A percentile compares a stretch with the other conserved stretches of the same genome.
Conservation (phyloP, 2,888 invertebrate species). For the Diarsia dahlii region DNA sequence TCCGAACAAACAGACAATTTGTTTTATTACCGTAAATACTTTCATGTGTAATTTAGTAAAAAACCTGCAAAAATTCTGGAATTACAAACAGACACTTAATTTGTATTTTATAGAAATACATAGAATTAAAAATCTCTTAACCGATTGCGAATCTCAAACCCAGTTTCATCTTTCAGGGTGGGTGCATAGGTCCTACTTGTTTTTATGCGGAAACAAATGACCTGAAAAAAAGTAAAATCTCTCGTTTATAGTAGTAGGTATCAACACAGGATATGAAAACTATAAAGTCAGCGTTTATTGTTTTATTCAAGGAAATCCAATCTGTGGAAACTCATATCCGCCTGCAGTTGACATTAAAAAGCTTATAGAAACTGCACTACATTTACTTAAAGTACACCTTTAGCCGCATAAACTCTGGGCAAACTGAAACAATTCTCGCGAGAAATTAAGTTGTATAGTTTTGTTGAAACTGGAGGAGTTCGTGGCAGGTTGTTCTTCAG, state of each 20-base stretch:
- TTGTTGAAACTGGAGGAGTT: background rate
- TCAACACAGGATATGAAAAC: background rate
- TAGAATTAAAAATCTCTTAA: no score
- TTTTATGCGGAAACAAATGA: background rate
- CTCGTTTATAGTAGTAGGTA: background rate
- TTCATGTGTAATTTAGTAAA: no score
- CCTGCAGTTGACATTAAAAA: conserved; percentile 4
- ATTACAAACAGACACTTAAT: no score
- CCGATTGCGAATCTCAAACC: background rate
- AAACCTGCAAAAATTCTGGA: no score
- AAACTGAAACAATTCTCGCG: background rate
- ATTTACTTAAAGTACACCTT: background rate
- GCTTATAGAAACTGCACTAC: background rate
- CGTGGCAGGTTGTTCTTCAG: background rate
- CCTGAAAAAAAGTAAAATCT: background rate
- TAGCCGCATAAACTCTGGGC: background rate
- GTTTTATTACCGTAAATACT: no score
- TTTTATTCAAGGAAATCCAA: conserved; percentile 4
- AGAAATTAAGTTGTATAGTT: background rate
- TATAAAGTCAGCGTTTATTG: background rate
- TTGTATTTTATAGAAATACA: no score
- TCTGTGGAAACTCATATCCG: background rate
- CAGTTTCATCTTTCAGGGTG: background rate
- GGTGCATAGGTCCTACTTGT: background rate
- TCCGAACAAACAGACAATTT: no score